These are phyloP conservation scores for Drosophila cracens DNA, from an alignment of 2,888 invertebrate species.

Conservation along the genomic window DNA sequence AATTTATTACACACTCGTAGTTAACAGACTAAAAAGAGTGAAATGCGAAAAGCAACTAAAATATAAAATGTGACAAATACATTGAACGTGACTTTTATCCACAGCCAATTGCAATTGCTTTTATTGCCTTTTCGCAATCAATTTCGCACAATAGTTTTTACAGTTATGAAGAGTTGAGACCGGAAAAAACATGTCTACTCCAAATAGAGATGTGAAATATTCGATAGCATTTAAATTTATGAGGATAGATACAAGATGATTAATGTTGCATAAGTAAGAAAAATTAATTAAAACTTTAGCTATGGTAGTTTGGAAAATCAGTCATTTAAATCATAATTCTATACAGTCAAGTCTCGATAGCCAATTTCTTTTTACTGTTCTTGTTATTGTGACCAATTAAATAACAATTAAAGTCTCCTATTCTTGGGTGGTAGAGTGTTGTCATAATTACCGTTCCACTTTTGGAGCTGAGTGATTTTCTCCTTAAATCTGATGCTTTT, in stretches of 20 bases:
- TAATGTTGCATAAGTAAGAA: background rate
- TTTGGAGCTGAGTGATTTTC: conserved; percentile 29
- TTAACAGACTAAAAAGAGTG: conserved; percentile 12
- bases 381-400: conserved; percentile 11
- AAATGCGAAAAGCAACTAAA: conserved; percentile 19
- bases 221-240: conserved; percentile 1
- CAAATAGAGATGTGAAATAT: conserved; percentile 9
- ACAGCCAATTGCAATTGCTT: conserved; percentile 46
- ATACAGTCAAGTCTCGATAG: background rate
- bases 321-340: background rate
- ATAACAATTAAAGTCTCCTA: background rate
- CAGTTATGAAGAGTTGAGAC: background rate
- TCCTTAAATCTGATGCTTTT: conserved; percentile 39
- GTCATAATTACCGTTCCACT: conserved; percentile 28
- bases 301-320: background rate
- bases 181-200: background rate
- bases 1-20: conserved; percentile 29
- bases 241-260: background rate
- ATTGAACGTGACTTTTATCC: conserved; percentile 60
- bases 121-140: conserved; percentile 44
- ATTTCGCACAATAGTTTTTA: conserved; percentile 17
- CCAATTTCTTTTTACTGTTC: background rate
- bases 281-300: background rate
- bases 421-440: conserved; percentile 30
- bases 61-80: conserved; percentile 24